Evolutionary conservation across 23 tunicate genomes (phyloP), one percentile per base, ranked within the genome.

Genomic region (Styela clava): DNA sequence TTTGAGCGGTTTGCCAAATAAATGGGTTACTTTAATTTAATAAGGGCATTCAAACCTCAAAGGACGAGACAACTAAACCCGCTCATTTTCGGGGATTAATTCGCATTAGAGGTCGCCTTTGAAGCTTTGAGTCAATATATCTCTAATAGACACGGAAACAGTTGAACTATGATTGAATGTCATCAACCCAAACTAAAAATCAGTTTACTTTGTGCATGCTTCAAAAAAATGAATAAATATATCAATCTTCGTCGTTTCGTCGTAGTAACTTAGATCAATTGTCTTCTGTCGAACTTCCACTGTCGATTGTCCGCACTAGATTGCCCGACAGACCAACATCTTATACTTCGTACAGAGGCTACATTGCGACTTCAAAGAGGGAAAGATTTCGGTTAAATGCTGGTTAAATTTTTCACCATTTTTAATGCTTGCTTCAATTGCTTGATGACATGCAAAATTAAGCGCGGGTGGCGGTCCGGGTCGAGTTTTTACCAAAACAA

Each of bases 391-490:
- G n/a, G n/a, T n/a, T n/a, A n/a, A n/a, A n/a, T n/a, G n/a, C n/a
- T n/a, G n/a, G n/a, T n/a, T n/a, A n/a, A n/a, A n/a, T n/a, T n/a
- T n/a, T n/a, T n/a, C n/a, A n/a, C n/a, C n/a, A n/a, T n/a, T n/a
- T n/a, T n/a, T n/a, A n/a, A n/a, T n/a, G n/a, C n/a, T n/a, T n/a
- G n/a, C n/a, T n/a, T n/a, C n/a, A n/a, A n/a, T 44, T 44, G 56
- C 12, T 44, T 44, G 7, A 44, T 44, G 56, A 44, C 56, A 44
- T 44, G 56, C 56, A 44, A 44, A 44, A 44, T 44, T 44, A 44
- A 44, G 56, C 56, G 56, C 56, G 56, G 56, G 56, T 44, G 56
- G 56, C 56, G 56, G 56, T 44, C 56, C 56, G 56, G 56, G 56
- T 44, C 56, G 56, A 67, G 30, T 67, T 29, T 67, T 25, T 67